These are phyloP conservation scores for Drosophila azteca DNA, from an alignment of 1,140 invertebrate genomes.

Conservation along the genomic window DNA sequence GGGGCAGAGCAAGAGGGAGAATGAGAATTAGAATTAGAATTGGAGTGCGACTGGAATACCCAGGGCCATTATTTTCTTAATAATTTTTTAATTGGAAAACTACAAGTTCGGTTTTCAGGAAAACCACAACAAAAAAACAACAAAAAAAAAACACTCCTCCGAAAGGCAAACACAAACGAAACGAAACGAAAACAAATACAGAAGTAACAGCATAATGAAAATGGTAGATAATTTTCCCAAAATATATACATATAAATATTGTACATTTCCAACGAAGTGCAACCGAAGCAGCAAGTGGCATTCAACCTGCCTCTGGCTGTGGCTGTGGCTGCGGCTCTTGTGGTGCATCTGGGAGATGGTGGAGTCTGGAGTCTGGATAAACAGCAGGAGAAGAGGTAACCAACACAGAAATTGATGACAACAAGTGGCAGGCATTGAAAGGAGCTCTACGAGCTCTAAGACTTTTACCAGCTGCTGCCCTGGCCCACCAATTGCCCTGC, in stretches of 20 bases:
- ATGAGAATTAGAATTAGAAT: background rate
- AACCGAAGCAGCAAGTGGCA: slow-evolving; percentile 66
- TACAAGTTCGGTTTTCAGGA: slow-evolving; percentile 70
- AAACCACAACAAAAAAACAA: slow-evolving; percentile 2
- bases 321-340: too few species aligned
- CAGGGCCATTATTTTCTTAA: slow-evolving; percentile 51
- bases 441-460: slow-evolving; percentile 39
- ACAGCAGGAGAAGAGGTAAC: slow-evolving; percentile 35
- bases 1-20: background rate
- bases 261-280: slow-evolving; percentile 61
- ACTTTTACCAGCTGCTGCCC: slow-evolving; percentile 48
- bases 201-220: slow-evolving; percentile 18
- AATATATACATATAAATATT: slow-evolving; percentile 5
- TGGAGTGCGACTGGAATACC: background rate
- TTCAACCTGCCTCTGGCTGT: slow-evolving; percentile 21
- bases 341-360: background rate
- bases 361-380: slow-evolving; percentile 17
- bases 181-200: slow-evolving; percentile 69
- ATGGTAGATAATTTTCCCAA: slow-evolving; percentile 53
- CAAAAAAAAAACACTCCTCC: slow-evolving; percentile 3
- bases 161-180: slow-evolving; percentile 58
- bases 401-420: slow-evolving; percentile 70
- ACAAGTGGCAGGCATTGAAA: slow-evolving; percentile 79
- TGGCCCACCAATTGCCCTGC: slow-evolving; percentile 34
- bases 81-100: slow-evolving; percentile 79